phyloP scores from a whole-genome alignment of 2,797 vertebrate genomes.

The Dipus sagitta region DNA sequence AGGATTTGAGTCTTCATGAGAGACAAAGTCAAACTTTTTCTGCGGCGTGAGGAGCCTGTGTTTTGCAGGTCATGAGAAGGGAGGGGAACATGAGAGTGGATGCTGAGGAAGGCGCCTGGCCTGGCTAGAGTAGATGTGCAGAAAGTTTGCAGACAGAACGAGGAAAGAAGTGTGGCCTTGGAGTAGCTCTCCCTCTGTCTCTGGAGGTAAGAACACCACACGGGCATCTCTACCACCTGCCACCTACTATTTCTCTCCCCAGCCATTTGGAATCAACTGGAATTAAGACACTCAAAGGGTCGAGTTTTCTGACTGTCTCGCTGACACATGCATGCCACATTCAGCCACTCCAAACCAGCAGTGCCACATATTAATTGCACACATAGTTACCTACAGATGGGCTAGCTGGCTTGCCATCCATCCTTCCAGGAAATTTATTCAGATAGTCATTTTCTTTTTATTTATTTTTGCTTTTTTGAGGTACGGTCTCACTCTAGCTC shows the following conservation, averaged over 20 bases:
- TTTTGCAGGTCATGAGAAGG: not conserved
- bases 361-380: not conserved
- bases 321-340: not conserved
- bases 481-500: too few species aligned
- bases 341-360: not conserved
- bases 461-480: too few species aligned
- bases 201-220: not conserved
- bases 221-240: not conserved
- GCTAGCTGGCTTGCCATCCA: not conserved
- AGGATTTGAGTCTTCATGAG: not conserved
- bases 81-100: not conserved
- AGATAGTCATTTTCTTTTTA: not conserved
- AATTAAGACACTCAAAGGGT: not conserved
- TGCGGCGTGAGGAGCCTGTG: not conserved
- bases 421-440: constrained; percentile 44
- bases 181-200: not conserved
- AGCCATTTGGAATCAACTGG: constrained; percentile 6
- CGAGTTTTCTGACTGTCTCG: not conserved
- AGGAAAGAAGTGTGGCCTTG: constrained; percentile 8
- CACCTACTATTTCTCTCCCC: not conserved
- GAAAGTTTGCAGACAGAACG: not conserved
- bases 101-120: not conserved
- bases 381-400: not conserved
- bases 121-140: not conserved
- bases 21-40: not conserved